Percentiles rank a stretch among this genome's conserved stretches.
phyloP scores from a whole-genome alignment of 2,797 vertebrate species.

The Sphenopsis melanotis region DNA sequence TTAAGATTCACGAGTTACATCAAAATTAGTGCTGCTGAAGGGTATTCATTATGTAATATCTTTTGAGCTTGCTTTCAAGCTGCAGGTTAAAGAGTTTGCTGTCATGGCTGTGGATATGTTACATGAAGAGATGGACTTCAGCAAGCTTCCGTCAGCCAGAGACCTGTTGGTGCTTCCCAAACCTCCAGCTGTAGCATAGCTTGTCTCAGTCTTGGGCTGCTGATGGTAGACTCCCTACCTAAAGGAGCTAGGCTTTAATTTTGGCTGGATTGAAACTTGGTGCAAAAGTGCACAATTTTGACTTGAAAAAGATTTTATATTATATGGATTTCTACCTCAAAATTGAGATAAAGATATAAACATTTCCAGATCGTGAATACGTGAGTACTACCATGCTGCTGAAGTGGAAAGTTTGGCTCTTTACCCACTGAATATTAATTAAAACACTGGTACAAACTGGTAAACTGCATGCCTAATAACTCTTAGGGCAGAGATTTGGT shows the following conservation, averaged over 20 bases:
- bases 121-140: not conserved
- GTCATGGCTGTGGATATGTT: fast-evolving
- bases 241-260: not conserved
- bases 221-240: not conserved
- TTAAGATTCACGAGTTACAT: not conserved
- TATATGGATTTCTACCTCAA: not conserved
- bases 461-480: not conserved
- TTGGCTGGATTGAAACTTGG: not conserved
- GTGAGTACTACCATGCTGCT: not conserved
- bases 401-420: not conserved
- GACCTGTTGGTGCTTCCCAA: not conserved
- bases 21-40: not conserved
- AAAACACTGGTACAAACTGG: not conserved
- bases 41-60: not conserved
- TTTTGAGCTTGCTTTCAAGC: not conserved
- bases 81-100: not conserved
- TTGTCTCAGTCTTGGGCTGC: not conserved
- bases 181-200: not conserved
- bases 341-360: not conserved
- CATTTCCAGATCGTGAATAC: not conserved
- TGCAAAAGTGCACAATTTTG: not conserved
- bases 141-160: not conserved
- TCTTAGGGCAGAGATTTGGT: not conserved
- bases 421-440: not conserved
- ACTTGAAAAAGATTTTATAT: not conserved